Evolutionary conservation across 1,140 invertebrate species (phyloP), one percentile per base, ranked within the genome.

Genomic region (Drosophila watanabei): DNA sequence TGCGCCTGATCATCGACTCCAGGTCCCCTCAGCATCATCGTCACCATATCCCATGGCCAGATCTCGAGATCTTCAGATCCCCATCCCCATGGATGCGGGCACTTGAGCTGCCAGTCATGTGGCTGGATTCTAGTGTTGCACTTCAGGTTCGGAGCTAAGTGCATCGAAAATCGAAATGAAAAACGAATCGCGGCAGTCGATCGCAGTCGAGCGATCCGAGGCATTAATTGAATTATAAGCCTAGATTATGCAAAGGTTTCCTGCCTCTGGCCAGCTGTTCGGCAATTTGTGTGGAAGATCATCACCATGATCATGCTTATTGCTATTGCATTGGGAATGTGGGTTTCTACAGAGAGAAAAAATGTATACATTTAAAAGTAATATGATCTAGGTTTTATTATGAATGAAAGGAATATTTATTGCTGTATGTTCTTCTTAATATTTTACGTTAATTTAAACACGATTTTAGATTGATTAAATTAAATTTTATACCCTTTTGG

Each of bases 191-290:
- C 54, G 54, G 54, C 35, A n/a, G n/a, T n/a, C n/a, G 20, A 39
- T 14, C 35, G 35, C 54, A 57, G 54, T 57, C 54, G 54, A 81
- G 70, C 58, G 80, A 80, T 79, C 43, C 63, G 69, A 59, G 71
- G 86, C 89, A 90, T 92, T 92, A 92, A 92, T 92, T 92, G 90
- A 92, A 92, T 92, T 92, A 92, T 92, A 92, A 92, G 90, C 90
- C 90, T 85, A 87, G 90, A 92, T 92, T 92, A 92, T 92, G 91
- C 81, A 86, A 82, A 92, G 90, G 92, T 92, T 92, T 92, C 90
- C 90, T 92, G 89, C 89, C 78, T n/a, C 75, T 11, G 54, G 59
- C 75, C 79, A 82, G 75, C 80, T 82, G 80, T 64, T 82, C 61
- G 52, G 84, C 84, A 88, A 84, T 85, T 84, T 84, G 84, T 83